These are phyloP conservation scores for Acanthopleura granulata DNA, from an alignment of 2,888 invertebrate species.

Conservation along the genomic window DNA sequence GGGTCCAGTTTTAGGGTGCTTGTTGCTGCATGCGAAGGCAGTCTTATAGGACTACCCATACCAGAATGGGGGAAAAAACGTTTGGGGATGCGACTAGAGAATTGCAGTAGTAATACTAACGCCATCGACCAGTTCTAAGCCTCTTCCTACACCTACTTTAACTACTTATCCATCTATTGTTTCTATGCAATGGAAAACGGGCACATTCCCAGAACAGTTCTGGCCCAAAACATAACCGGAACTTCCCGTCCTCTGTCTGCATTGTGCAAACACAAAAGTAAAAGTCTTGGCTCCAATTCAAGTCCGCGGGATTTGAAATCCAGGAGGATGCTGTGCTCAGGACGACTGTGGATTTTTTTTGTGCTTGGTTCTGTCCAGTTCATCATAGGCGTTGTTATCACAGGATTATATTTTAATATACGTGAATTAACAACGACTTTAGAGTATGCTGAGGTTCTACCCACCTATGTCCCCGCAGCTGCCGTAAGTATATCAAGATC, in stretches of 20 bases:
- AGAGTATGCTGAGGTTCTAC: conserved; percentile 87
- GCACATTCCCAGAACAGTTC: background rate
- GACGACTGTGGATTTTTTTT: conserved; percentile 79
- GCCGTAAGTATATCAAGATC: conserved; percentile 77
- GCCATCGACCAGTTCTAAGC: background rate
- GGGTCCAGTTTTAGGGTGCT: too few species aligned
- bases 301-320: background rate
- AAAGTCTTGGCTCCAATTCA: conserved; percentile 1
- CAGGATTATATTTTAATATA: conserved; percentile 84
- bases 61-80: background rate
- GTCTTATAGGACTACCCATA: too few species aligned
- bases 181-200: background rate
- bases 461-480: conserved; percentile 92
- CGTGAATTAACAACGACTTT: conserved; percentile 84
- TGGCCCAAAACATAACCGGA: background rate
- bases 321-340: conserved; percentile 16
- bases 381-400: conserved; percentile 80
- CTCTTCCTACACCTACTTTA: too few species aligned
- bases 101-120: background rate
- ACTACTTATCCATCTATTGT: too few species aligned
- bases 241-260: background rate
- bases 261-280: background rate
- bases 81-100: background rate
- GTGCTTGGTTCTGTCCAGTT: conserved; percentile 78
- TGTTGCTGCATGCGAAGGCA: too few species aligned